Base-by-base conservation (phyloP, 2,797 vertebrate genomes). In the Dromococcyx pavoninus region DNA sequence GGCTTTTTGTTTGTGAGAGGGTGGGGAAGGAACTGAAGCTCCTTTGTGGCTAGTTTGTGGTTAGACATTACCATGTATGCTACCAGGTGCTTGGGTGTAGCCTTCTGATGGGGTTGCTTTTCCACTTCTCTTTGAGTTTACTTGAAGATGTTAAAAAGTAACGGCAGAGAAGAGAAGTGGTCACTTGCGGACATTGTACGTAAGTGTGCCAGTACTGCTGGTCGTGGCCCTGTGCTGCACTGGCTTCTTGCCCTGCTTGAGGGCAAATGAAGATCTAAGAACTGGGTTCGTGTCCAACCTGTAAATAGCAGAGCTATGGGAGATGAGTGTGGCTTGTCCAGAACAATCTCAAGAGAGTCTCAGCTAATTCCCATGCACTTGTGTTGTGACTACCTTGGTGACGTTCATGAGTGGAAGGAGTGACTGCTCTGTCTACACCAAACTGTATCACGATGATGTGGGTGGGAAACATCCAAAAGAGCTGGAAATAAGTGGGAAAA, bases 221-320 rank as follows among this genome's bases (percentile, higher is more conserved):
- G 51, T 66, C 48, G 4, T 2, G 3, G 54, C 48, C 50, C 46
- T 0, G 0, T 0, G 2, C 53, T 1, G 0, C 13, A 0, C 78
- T 92, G 87, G 78, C 85, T 9, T 37, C 72, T 73, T 57, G 60
- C 67, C 58, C 67, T 73, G 25, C 43, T 30, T 30, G 83, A 85
- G 69, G 41, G n/a, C 60, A 39, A 54, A 12, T 2, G 2, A 4
- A 74, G 0, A 5, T 51, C 48, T 37, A 51, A 53, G 76, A 87
- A 11, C 25, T 62, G 50, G 7, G 11, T 89, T 69, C 0, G 0
- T 61, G 67, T 83, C 91, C 93, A 81, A 11, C 46, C 32, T 86
- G 76, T 35, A 64, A 73, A 78, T n/a, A 91, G 65, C 35, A 56
- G 3, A 2, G 12, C 56, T 69, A 8, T 7, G 3, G 53, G 28